Evolutionary conservation across 2,797 vertebrate species (phyloP).

Genomic region (Vultur gryphus): DNA sequence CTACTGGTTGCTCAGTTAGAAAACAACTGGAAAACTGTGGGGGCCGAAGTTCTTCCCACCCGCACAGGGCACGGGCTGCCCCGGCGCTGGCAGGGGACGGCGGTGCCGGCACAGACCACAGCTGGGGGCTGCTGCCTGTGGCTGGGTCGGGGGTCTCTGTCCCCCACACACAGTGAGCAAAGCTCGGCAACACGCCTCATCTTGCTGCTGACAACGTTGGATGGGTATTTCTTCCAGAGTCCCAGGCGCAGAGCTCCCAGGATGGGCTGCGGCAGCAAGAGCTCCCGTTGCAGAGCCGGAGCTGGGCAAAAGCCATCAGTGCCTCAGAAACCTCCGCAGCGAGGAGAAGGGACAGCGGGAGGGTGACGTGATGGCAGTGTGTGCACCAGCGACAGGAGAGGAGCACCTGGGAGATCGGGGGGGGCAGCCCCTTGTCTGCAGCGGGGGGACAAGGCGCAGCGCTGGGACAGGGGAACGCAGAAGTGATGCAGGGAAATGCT

Average conservation of each 20-base stretch:
- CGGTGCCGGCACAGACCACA: accelerated
- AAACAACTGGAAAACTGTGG: accelerated
- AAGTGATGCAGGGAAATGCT: background rate
- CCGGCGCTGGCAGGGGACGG: background rate
- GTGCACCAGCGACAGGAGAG: background rate
- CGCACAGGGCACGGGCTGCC: accelerated
- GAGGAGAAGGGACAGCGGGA: background rate
- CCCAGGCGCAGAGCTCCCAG: too few relatives aligned
- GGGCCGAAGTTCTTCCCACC: background rate
- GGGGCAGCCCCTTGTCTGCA: background rate
- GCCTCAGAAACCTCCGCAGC: background rate
- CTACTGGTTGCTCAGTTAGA: background rate
- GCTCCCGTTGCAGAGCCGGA: background rate
- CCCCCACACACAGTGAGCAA: accelerated
- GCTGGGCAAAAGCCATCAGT: background rate
- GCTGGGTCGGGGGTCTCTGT: background rate
- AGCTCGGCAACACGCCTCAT: too few relatives aligned
- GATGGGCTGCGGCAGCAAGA: background rate
- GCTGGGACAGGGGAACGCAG: background rate
- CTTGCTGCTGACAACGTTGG: background rate
- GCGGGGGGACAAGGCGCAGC: background rate
- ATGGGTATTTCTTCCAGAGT: too few relatives aligned
- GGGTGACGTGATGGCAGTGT: background rate
- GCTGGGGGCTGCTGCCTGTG: too few relatives aligned
- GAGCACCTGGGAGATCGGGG: accelerated